phyloP scores from a whole-genome alignment of 2,113 vertebrate genomes.

The Paramisgurnus dabryanus region DNA sequence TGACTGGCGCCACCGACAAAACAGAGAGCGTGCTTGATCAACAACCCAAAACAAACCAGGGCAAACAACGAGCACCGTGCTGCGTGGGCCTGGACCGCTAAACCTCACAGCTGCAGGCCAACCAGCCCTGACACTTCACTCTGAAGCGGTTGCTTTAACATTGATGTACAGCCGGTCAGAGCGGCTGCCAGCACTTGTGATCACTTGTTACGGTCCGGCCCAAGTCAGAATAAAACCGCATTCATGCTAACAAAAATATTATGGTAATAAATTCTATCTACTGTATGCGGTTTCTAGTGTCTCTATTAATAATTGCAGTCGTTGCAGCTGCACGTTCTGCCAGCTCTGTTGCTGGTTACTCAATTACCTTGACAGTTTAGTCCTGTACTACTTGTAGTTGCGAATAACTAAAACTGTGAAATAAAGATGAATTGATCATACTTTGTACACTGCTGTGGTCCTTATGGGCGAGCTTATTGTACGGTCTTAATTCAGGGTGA shows the following conservation, averaged over 20 bases:
- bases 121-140: slow-evolving; percentile 54
- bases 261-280: slow-evolving; percentile 16
- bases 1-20: slow-evolving; percentile 92
- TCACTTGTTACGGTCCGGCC: slow-evolving; percentile 50
- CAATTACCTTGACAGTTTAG: slow-evolving; percentile 21
- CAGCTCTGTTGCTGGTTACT: slow-evolving; percentile 17
- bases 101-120: slow-evolving; percentile 47
- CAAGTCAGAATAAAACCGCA: slow-evolving; percentile 41
- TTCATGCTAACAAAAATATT: slow-evolving; percentile 35
- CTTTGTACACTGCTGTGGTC: not conserved
- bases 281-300: not conserved
- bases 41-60: slow-evolving; percentile 97
- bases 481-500: not conserved
- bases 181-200: slow-evolving; percentile 60
- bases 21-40: slow-evolving; percentile 96
- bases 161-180: slow-evolving; percentile 72
- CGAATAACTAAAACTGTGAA: slow-evolving; percentile 6
- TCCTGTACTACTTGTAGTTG: not conserved
- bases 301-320: slow-evolving; percentile 26
- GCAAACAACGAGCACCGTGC: slow-evolving; percentile 83
- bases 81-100: slow-evolving; percentile 64
- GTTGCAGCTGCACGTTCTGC: slow-evolving; percentile 5
- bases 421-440: slow-evolving; percentile 6
- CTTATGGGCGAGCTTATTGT: not conserved
- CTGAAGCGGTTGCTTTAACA: slow-evolving; percentile 66